Percentiles rank a stretch among this genome's conserved stretches.
phyloP scores from a whole-genome alignment of 2,113 vertebrate species.

The Antechinus stuartii region DNA sequence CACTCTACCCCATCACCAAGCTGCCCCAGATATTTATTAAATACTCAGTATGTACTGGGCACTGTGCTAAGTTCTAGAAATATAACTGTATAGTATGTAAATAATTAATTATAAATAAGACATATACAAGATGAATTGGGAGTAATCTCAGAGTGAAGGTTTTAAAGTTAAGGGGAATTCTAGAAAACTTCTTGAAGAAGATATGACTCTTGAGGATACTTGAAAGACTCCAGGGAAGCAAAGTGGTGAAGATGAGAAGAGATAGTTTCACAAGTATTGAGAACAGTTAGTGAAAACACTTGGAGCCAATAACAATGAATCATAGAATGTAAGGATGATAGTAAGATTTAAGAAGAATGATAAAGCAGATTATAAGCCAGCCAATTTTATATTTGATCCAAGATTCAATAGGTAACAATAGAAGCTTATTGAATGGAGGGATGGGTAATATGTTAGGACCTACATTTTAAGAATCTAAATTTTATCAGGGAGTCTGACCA shows the following conservation, averaged over 20 bases:
- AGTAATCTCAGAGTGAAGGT: neutral
- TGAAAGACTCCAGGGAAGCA: neutral
- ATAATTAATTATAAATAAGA: neutral
- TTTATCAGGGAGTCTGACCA: neutral
- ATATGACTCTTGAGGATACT: neutral
- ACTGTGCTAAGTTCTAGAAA: neutral
- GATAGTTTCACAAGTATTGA: neutral
- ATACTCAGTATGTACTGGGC: neutral
- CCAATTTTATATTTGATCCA: too few species aligned
- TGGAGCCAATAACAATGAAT: neutral
- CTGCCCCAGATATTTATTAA: neutral
- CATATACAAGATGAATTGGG: neutral
- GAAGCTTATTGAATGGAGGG: neutral
- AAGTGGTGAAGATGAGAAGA: neutral
- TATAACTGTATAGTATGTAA: neutral
- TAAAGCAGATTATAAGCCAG: neutral
- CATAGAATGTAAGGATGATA: neutral
- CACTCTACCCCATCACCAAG: neutral
- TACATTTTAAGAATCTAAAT: neutral
- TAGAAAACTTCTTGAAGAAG: neutral
- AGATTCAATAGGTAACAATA: neutral
- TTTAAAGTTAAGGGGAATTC: neutral
- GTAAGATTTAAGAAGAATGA: neutral
- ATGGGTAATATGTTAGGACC: neutral
- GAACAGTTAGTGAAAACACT: neutral